These are phyloP conservation scores for Phymastichus coffea DNA, from an alignment of 1,140 invertebrate genomes.

Conservation along the genomic window DNA sequence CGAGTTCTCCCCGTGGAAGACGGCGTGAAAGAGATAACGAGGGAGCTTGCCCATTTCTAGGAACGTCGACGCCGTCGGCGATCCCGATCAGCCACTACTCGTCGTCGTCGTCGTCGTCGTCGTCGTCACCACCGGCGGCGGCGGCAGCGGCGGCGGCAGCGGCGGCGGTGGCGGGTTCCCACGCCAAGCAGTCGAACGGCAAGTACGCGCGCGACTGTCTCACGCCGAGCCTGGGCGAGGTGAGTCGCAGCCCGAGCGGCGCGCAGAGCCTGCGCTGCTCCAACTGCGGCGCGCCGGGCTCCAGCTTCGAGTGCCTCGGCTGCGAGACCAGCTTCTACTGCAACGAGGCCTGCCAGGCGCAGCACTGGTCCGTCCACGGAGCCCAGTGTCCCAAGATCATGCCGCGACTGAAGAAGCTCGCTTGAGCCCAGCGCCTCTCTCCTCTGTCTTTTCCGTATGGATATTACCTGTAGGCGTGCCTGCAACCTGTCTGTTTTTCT, in stretches of 20 bases:
- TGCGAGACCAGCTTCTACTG: conserved; percentile 49
- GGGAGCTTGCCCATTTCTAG: not conserved
- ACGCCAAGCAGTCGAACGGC: not conserved
- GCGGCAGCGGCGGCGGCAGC: conserved; percentile 27
- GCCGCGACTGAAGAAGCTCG: conserved; percentile 49
- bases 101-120: no score
- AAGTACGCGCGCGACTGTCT: conserved; percentile 28
- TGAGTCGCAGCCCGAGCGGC: conserved; percentile 33
- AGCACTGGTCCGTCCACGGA: conserved; percentile 47
- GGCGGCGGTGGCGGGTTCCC: conserved; percentile 22
- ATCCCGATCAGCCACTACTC: not conserved
- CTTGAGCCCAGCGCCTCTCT: no score
- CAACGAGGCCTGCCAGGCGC: conserved; percentile 44
- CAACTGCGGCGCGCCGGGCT: not conserved
- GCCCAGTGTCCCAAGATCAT: conserved; percentile 47
- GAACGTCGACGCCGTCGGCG: not conserved
- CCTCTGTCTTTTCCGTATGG: no score
- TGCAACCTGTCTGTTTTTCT: no score
- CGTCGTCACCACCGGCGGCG: not conserved
- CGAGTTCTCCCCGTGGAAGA: no score
- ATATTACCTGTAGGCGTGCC: no score
- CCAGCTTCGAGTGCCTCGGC: conserved; percentile 39
- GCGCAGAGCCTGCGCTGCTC: not conserved
- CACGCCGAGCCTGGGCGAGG: conserved; percentile 43
- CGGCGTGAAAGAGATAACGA: no score